Percentiles rank a stretch among this genome's conserved stretches.
Evolutionary conservation across 2,113 vertebrate genomes (phyloP).

Genomic region (Alectura lathami): DNA sequence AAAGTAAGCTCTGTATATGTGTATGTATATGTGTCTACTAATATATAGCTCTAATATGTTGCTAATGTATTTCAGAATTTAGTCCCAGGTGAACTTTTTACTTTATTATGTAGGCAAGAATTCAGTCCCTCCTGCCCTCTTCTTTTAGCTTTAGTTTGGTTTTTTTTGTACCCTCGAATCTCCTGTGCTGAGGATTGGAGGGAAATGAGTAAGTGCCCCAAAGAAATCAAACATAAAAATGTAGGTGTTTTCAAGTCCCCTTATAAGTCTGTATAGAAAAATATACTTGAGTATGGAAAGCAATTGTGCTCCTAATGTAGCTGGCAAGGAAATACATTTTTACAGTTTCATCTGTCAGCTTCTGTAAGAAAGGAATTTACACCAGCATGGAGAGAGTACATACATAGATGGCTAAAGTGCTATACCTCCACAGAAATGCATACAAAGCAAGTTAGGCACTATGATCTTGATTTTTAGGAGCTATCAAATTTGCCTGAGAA

Average conservation of each 20-base stretch:
- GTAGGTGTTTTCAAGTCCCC: background rate
- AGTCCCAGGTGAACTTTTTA: background rate
- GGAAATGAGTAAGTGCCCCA: background rate
- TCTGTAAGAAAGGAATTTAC: background rate
- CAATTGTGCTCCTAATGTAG: background rate
- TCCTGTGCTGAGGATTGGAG: background rate
- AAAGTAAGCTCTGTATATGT: background rate
- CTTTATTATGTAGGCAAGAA: background rate
- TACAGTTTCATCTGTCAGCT: background rate
- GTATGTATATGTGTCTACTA: background rate
- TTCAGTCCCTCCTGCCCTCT: background rate
- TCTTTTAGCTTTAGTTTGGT: background rate
- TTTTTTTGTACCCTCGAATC: background rate
- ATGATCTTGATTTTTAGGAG: background rate
- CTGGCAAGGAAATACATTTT: background rate
- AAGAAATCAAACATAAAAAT: background rate
- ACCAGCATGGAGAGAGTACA: background rate
- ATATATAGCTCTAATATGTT: background rate
- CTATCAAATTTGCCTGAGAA: background rate
- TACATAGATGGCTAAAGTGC: background rate
- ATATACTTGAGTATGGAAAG: background rate
- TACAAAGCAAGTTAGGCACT: background rate
- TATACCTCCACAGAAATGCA: background rate
- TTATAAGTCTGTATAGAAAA: background rate
- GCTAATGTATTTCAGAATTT: background rate